Conservation (phyloP, 1,140 invertebrate species). For the Drosophila lacteicornis region DNA sequence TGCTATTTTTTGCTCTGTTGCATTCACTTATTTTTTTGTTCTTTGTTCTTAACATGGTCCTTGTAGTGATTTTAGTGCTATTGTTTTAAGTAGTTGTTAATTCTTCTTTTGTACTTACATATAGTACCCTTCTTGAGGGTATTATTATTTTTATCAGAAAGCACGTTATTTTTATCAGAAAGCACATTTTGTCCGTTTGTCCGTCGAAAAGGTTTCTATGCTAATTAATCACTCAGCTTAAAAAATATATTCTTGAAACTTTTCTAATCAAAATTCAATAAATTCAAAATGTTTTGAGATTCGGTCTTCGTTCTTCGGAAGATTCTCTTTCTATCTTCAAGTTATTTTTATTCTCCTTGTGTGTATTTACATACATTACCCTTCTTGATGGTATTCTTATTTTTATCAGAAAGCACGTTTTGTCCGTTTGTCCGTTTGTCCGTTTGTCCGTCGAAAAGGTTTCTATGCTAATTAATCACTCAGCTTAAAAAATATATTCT, state of each 20-base stretch:
- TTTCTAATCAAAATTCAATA: too few relatives aligned
- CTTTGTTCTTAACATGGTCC: background rate
- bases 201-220: too few relatives aligned
- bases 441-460: too few relatives aligned
- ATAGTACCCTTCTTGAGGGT: background rate
- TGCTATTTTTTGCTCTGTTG: background rate
- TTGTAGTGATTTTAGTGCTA: slow-evolving; percentile 11
- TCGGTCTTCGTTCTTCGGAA: background rate
- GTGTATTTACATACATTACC: background rate
- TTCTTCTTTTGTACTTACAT: background rate
- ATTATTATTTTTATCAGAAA: background rate
- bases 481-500: too few relatives aligned
- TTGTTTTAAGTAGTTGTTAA: slow-evolving; percentile 21
- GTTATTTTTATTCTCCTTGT: slow-evolving; percentile 12
- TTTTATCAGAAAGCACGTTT: background rate
- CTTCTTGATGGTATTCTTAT: background rate
- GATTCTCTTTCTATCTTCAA: background rate
- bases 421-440: too few relatives aligned
- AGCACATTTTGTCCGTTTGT: too few relatives aligned
- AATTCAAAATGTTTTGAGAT: too few relatives aligned
- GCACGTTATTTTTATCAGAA: background rate
- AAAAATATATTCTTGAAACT: too few relatives aligned
- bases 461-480: too few relatives aligned
- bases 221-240: too few relatives aligned
- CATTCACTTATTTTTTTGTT: background rate